These are phyloP conservation scores for Calameuta idolon DNA, from an alignment of 2,888 invertebrate species.

Conservation along the genomic window DNA sequence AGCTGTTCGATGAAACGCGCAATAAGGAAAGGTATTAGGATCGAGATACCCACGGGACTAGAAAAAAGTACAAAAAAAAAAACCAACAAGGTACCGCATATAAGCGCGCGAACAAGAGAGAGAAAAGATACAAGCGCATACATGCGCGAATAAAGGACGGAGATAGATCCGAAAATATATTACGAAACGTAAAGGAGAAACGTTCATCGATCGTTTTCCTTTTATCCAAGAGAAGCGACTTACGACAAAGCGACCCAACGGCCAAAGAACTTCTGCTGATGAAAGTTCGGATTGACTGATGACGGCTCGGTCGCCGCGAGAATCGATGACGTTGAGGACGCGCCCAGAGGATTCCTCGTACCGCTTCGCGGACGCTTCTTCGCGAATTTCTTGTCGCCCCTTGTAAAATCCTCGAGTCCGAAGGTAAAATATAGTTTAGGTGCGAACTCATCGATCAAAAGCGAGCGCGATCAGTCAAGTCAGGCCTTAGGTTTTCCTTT, in stretches of 20 bases:
- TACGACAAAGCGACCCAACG: neutral
- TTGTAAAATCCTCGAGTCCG: slow-evolving; percentile 51
- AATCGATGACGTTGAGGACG: slow-evolving; percentile 41
- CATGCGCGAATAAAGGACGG: no score
- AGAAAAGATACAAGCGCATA: neutral
- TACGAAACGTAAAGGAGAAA: neutral
- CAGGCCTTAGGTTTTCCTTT: neutral
- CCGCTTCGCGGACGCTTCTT: slow-evolving; percentile 40
- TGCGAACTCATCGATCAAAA: neutral
- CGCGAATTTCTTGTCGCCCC: slow-evolving; percentile 54
- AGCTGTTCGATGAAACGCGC: neutral
- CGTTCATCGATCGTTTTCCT: neutral
- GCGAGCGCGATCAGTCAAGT: neutral
- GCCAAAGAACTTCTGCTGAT: neutral
- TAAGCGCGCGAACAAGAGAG: neutral
- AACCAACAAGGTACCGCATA: neutral
- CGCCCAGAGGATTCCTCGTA: neutral
- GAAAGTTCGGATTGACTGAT: neutral
- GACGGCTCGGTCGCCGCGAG: slow-evolving; percentile 22
- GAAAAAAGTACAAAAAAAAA: neutral
- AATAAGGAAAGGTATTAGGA: neutral
- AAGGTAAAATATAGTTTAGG: neutral
- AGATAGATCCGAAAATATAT: neutral
- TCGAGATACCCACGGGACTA: neutral
- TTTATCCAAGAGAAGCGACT: neutral